Base-by-base conservation (phyloP, 1,140 invertebrate species). In the Leptinotarsa texana region DNA sequence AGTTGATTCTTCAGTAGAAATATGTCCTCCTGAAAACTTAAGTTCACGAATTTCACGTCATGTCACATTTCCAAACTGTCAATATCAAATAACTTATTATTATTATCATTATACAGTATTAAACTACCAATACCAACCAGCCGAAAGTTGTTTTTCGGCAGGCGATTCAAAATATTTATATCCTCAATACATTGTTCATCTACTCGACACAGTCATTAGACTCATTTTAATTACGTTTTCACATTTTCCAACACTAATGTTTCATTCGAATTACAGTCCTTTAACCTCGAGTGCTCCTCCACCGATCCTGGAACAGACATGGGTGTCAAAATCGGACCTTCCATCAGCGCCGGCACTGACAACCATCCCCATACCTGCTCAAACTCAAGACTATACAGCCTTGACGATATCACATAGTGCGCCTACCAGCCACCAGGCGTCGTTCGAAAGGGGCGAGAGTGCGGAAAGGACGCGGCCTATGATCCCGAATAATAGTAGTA, bases 281-380 rank as follows among this genome's bases (percentile, higher is more conserved):
- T 81, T 89, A 80, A 89, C 88, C 83, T 87, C 87, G 79, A 87
- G 86, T 76, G 88, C 87, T 8, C 86, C 87, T 21, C 87, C 86
- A 5, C 83, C 84, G 0, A 84, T 84, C 48, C 69, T 84, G 63
- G 84, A 85, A 75, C 83, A 83, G 70, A 84, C 82, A 48, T 85
- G 84, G 84, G 83, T 76, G 74, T 81, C 70, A 77, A 82, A 76
- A 76, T 82, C 77, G 51, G 81, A 84, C 73, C 74, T 66, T 13
- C 83, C 84, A 42, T 83, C 86, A 42, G 82, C 84, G 5, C 79
- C 84, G 18, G 73, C 72, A 17, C 74, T 75, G 27, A 78, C 80
- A 42, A 77, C 73, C 33, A 75, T 75, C 68, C 77, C 83, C 48
- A 80, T 48, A 17, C 67, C 67, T 17, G 77, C 84, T 72, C 74